Conservation (phyloP, 2,888 invertebrate species). For the Eurois occulta region DNA sequence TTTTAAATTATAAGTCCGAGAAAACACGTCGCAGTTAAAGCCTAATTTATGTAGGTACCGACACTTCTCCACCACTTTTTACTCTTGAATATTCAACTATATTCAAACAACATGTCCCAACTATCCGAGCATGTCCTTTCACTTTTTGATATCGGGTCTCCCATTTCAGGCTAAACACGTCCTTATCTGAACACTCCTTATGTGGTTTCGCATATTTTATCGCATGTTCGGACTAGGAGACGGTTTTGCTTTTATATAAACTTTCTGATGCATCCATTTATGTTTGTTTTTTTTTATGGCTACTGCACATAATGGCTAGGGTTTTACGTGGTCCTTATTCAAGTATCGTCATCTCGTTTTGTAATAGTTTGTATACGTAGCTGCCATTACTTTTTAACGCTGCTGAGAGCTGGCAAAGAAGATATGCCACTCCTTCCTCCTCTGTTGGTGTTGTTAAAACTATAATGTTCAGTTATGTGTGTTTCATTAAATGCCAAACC, state of each 20-base stretch:
- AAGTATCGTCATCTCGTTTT: background rate
- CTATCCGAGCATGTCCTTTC: constrained; percentile 49
- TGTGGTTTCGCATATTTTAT: constrained; percentile 47
- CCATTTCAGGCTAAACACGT: constrained; percentile 30
- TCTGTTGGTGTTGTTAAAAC: background rate
- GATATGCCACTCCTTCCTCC: background rate
- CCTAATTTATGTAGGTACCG: constrained; percentile 38
- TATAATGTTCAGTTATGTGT: background rate
- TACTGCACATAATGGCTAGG: background rate
- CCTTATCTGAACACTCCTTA: constrained; percentile 47
- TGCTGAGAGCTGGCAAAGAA: background rate
- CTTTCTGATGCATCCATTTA: constrained; percentile 43
- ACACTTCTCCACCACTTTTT: constrained; percentile 17
- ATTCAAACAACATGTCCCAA: constrained; percentile 36
- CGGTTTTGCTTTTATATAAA: constrained; percentile 39
- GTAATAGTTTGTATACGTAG: background rate
- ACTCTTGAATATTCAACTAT: constrained; percentile 28
- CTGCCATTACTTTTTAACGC: background rate
- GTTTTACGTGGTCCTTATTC: constrained; percentile 12
- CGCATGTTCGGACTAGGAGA: constrained; percentile 38
- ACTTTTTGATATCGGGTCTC: constrained; percentile 36
- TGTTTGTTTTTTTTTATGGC: constrained; percentile 36
- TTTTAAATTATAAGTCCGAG: constrained; percentile 28
- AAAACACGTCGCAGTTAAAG: constrained; percentile 27
- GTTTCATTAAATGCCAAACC: background rate